Percentiles rank a stretch among this genome's conserved stretches.
These are phyloP conservation scores for Calypte anna DNA, from an alignment of 2,113 vertebrate species.

Conservation along the genomic window DNA sequence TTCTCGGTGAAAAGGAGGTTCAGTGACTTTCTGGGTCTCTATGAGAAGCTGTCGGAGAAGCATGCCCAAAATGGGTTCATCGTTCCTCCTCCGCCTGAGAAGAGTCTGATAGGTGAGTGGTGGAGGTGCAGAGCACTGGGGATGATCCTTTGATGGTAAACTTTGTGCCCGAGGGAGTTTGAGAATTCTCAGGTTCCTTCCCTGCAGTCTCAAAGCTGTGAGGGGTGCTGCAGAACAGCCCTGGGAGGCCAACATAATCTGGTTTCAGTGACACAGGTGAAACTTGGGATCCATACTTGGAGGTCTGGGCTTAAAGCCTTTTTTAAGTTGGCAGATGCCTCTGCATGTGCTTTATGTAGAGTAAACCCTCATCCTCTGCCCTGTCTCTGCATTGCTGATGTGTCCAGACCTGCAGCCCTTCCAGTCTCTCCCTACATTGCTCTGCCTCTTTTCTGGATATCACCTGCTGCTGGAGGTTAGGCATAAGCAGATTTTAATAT, in stretches of 20 bases:
- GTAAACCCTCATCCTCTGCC: neutral
- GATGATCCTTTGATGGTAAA: neutral
- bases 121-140: neutral
- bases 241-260: neutral
- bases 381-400: neutral
- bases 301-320: neutral
- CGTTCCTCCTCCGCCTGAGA: constrained; percentile 94
- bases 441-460: neutral
- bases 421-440: neutral
- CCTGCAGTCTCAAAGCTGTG: neutral
- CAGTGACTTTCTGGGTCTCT: constrained; percentile 97
- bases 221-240: neutral
- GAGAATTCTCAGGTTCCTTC: no score
- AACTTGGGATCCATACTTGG: neutral
- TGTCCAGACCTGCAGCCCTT: neutral
- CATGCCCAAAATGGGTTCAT: constrained; percentile 92
- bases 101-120: constrained; percentile 91
- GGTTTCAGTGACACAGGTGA: neutral
- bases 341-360: neutral
- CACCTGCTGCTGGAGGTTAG: neutral
- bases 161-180: neutral
- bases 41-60: constrained; percentile 94
- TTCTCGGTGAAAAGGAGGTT: constrained; percentile 94
- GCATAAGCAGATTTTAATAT: neutral
- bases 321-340: neutral